These are phyloP conservation scores for Andrena bucephala DNA, from an alignment of 2,888 invertebrate species.

Conservation along the genomic window DNA sequence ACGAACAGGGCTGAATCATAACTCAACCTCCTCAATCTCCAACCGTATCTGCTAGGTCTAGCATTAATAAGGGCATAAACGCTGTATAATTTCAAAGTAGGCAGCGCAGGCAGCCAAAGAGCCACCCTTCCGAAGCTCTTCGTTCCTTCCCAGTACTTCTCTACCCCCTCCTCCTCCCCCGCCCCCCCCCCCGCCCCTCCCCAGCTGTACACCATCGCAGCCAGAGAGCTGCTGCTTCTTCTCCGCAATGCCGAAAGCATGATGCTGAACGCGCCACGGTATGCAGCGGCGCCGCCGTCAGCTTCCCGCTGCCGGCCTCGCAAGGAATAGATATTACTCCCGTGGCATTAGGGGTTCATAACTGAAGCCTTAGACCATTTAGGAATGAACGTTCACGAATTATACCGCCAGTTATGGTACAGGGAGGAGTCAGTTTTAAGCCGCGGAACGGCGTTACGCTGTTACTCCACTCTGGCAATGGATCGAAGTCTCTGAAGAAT, in stretches of 20 bases:
- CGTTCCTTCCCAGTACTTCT: slow-evolving; percentile 2
- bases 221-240: slow-evolving; percentile 20
- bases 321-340: slow-evolving; percentile 29
- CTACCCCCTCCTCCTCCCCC: too few species aligned
- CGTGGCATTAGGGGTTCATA: slow-evolving; percentile 15
- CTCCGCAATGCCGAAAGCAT: slow-evolving; percentile 30
- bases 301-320: not conserved
- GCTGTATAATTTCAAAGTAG: slow-evolving; percentile 74
- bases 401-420: not conserved
- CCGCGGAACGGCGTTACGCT: not conserved
- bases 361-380: slow-evolving; percentile 15
- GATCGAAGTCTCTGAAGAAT: not conserved
- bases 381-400: slow-evolving; percentile 15
- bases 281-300: not conserved
- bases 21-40: slow-evolving; percentile 76
- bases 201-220: not conserved
- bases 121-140: slow-evolving; percentile 41
- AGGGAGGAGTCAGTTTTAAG: slow-evolving; percentile 1
- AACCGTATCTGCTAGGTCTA: slow-evolving; percentile 76
- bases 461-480: not conserved
- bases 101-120: slow-evolving; percentile 60
- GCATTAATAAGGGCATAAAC: slow-evolving; percentile 81
- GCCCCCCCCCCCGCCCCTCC: too few species aligned
- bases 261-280: slow-evolving; percentile 7
- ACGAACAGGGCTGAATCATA: slow-evolving; percentile 74